These are phyloP conservation scores for Pelodiscus sinensis DNA, from an alignment of 2,113 vertebrate genomes.

Conservation along the genomic window DNA sequence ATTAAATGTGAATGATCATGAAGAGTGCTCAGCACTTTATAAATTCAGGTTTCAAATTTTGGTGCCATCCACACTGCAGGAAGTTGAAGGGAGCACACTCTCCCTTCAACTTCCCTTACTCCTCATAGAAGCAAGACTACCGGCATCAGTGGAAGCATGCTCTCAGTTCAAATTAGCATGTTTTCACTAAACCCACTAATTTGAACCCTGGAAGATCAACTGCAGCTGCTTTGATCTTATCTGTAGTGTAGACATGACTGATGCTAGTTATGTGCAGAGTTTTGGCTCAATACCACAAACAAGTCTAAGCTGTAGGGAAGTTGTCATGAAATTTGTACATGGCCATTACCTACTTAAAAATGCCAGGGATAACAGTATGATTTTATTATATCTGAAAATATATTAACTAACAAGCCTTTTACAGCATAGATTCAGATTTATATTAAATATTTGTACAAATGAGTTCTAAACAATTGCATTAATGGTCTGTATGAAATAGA, in stretches of 20 bases:
- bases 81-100: no score
- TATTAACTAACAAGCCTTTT: slow-evolving; percentile 60
- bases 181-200: no score
- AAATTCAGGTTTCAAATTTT: not conserved
- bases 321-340: slow-evolving; percentile 63
- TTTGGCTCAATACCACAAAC: slow-evolving; percentile 44
- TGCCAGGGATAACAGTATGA: slow-evolving; percentile 56
- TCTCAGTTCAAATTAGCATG: no score
- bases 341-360: slow-evolving; percentile 43
- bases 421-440: slow-evolving; percentile 54
- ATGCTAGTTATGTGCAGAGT: slow-evolving; percentile 10
- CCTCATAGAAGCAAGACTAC: no score
- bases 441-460: slow-evolving; percentile 26
- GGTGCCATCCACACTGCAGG: no score
- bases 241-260: not conserved
- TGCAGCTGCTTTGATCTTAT: no score
- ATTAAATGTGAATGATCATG: not conserved
- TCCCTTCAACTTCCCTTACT: no score
- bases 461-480: slow-evolving; percentile 66
- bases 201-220: no score
- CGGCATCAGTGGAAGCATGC: no score
- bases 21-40: not conserved
- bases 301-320: not conserved
- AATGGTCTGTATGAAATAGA: slow-evolving; percentile 45
- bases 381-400: slow-evolving; percentile 46